phyloP scores from a whole-genome alignment of 1,140 invertebrate genomes.

The Berghia stephanieae region DNA sequence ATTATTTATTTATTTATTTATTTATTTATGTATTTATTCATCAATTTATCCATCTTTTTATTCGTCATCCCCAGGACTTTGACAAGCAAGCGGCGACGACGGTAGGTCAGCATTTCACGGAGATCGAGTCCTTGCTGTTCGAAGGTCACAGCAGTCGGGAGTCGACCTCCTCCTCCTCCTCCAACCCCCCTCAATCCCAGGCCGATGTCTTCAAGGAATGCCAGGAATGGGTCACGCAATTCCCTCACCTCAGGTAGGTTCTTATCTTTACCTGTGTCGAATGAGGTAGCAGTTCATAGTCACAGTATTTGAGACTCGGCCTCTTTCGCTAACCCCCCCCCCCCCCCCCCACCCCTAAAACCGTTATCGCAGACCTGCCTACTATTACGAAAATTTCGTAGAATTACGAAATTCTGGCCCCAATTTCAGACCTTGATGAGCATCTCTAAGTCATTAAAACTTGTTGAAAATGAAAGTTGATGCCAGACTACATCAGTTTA shows the following conservation, averaged over 20 bases:
- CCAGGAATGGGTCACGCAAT: slow-evolving; percentile 56
- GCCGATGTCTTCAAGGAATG: slow-evolving; percentile 53
- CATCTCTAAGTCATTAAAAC: no score
- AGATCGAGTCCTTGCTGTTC: slow-evolving; percentile 58
- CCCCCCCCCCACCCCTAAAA: no score
- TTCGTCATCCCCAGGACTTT: slow-evolving; percentile 53
- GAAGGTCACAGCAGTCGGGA: slow-evolving; percentile 38
- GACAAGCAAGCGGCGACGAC: slow-evolving; percentile 56
- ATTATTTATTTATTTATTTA: not conserved
- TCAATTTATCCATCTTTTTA: not conserved
- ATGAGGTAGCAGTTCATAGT: not conserved
- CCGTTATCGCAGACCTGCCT: no score
- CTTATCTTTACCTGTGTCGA: not conserved
- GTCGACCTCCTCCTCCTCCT: no score
- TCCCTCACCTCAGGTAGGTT: slow-evolving; percentile 58
- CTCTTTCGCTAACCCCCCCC: no score
- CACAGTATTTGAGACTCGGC: no score
- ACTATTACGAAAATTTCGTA: no score
- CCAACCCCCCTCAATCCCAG: no score
- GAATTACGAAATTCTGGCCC: no score
- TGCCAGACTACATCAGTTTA: no score
- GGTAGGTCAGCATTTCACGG: slow-evolving; percentile 55
- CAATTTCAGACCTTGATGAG: no score
- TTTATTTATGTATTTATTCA: not conserved
- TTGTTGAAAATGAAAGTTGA: no score